These are phyloP conservation scores for Lepidurus apus DNA, from an alignment of 1,140 invertebrate genomes.

Conservation along the genomic window DNA sequence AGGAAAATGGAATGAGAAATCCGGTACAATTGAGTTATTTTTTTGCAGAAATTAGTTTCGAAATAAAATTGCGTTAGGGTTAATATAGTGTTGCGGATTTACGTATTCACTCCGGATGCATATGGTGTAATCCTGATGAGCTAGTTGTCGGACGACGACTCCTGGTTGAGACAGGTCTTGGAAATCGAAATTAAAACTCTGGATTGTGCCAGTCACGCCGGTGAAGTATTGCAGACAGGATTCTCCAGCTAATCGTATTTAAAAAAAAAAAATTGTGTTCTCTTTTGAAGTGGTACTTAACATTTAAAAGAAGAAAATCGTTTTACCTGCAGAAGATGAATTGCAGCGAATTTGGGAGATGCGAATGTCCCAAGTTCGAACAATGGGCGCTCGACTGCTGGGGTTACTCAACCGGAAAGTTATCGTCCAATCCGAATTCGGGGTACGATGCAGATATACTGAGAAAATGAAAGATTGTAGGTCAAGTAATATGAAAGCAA, in stretches of 20 bases:
- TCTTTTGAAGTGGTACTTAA: too few relatives aligned
- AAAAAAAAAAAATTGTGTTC: neutral
- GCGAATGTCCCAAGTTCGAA: conserved; percentile 29
- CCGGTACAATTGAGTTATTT: conserved; percentile 20
- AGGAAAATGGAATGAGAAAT: conserved; percentile 1
- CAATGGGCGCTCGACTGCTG: neutral
- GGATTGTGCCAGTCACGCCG: conserved; percentile 56
- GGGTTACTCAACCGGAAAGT: conserved; percentile 4
- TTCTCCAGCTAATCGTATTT: conserved; percentile 11
- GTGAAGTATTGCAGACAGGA: conserved; percentile 70
- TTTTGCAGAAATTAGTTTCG: neutral
- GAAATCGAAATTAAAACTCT: conserved; percentile 66
- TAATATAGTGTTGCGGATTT: neutral
- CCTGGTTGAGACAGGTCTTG: conserved; percentile 38
- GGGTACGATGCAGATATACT: neutral
- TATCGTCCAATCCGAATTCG: neutral
- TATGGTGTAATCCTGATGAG: conserved; percentile 32
- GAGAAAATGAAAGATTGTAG: neutral
- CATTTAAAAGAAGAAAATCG: neutral
- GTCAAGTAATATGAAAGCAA: neutral
- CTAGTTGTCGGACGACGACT: conserved; percentile 6
- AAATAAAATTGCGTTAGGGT: neutral
- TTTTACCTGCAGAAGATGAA: neutral
- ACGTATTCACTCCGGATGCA: conserved; percentile 30
- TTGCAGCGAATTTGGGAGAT: conserved; percentile 30